A percentile compares a stretch with the other conserved stretches of the same genome.
These are phyloP conservation scores for Heteronetta atricapilla DNA, from an alignment of 2,113 vertebrate genomes.

Conservation along the genomic window DNA sequence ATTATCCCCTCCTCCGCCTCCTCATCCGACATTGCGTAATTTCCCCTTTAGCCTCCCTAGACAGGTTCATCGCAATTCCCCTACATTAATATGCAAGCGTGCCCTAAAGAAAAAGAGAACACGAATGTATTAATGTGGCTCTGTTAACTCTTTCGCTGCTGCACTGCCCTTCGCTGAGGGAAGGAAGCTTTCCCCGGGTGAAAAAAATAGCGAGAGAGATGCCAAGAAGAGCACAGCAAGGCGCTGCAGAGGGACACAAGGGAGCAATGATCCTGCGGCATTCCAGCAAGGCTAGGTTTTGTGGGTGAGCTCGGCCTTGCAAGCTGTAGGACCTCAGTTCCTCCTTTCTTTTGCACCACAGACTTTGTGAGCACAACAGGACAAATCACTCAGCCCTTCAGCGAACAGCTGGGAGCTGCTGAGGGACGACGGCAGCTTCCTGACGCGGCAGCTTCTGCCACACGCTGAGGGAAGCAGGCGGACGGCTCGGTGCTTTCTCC, in stretches of 20 bases:
- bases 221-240: fast-evolving
- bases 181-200: background rate
- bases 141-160: slow-evolving; percentile 32
- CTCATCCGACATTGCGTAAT: slow-evolving; percentile 40
- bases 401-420: background rate
- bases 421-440: background rate
- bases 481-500: background rate
- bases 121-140: slow-evolving; percentile 44
- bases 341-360: background rate
- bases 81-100: slow-evolving; percentile 58
- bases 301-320: background rate
- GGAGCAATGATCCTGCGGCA: background rate
- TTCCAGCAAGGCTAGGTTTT: fast-evolving
- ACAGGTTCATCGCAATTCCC: slow-evolving; percentile 45
- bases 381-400: background rate
- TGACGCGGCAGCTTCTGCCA: fast-evolving
- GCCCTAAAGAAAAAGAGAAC: slow-evolving; percentile 51
- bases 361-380: background rate
- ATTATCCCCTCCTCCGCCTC: slow-evolving; percentile 23
- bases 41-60: slow-evolving; percentile 52
- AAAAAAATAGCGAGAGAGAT: background rate
- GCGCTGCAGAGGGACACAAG: background rate
- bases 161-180: background rate
- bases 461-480: fast-evolving
- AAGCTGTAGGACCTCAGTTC: background rate